Conservation (phyloP, 2,888 invertebrate genomes). For the Acleris sparsana region DNA sequence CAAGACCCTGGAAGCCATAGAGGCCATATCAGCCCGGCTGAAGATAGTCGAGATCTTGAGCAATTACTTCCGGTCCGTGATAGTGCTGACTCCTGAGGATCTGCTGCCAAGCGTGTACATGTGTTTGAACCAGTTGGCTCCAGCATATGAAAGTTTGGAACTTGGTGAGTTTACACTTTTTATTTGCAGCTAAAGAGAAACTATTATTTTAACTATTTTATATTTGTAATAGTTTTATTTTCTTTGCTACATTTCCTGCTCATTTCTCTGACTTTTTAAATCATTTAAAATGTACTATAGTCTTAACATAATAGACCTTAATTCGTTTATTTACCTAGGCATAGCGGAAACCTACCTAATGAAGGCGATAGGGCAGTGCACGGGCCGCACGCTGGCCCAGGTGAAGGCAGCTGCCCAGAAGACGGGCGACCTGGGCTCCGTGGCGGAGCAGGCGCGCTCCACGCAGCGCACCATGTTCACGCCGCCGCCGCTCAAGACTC, state of each 20-base stretch:
- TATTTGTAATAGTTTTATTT: too few relatives aligned
- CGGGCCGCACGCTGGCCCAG: slow-evolving; percentile 92
- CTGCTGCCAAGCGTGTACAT: slow-evolving; percentile 95
- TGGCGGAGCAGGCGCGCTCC: slow-evolving; percentile 92
- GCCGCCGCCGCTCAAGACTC: slow-evolving; percentile 89
- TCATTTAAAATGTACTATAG: too few relatives aligned
- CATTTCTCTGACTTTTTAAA: too few relatives aligned
- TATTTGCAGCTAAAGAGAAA: background rate
- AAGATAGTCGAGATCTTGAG: slow-evolving; percentile 95
- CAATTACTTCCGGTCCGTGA: slow-evolving; percentile 95
- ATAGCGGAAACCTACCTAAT: slow-evolving; percentile 96
- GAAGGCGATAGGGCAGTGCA: slow-evolving; percentile 96
- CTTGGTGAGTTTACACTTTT: slow-evolving; percentile 79
- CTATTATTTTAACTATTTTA: too few relatives aligned
- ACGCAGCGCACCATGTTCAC: slow-evolving; percentile 95
- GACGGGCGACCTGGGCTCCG: slow-evolving; percentile 94
- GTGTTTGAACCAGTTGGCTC: slow-evolving; percentile 97
- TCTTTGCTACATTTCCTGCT: too few relatives aligned
- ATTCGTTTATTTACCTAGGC: slow-evolving; percentile 81
- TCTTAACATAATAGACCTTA: too few relatives aligned
- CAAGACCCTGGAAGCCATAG: slow-evolving; percentile 94
- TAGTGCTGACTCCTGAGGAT: slow-evolving; percentile 94
- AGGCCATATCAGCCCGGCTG: slow-evolving; percentile 91
- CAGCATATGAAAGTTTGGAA: slow-evolving; percentile 91
- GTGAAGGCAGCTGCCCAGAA: slow-evolving; percentile 86